Conservation (phyloP, 1,140 invertebrate genomes). For the Muscidifurax raptorellus region DNA sequence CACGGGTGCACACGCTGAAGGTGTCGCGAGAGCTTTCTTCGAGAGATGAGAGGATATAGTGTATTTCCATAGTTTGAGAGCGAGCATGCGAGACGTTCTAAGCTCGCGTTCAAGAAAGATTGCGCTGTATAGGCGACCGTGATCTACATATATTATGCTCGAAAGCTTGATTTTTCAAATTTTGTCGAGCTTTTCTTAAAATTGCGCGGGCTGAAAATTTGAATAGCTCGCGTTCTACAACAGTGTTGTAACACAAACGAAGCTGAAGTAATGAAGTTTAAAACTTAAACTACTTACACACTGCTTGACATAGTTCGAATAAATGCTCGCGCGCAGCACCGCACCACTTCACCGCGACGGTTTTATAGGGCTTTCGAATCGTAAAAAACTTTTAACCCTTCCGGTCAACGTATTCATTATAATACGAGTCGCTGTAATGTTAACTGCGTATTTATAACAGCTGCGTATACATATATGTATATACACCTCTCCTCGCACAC, state of each 20-base stretch:
- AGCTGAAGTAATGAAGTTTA: not conserved
- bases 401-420: not conserved
- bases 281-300: conserved; percentile 23
- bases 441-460: not conserved
- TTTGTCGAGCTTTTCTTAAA: too few species aligned
- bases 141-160: too few species aligned
- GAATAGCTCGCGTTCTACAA: not conserved
- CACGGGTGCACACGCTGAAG: not conserved
- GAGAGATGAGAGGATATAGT: not conserved
- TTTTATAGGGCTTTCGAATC: not conserved
- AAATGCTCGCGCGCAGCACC: not conserved
- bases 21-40: not conserved
- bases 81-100: not conserved
- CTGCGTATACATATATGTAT: too few species aligned
- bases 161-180: not conserved
- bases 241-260: not conserved
- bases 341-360: too few species aligned
- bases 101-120: too few species aligned
- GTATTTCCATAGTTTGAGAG: not conserved
- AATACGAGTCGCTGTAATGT: too few species aligned
- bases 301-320: conserved; percentile 11
- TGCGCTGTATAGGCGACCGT: too few species aligned
- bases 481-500: too few species aligned
- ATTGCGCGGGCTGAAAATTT: not conserved
- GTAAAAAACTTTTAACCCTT: conserved; percentile 2